Base-by-base conservation (phyloP, 30 jellyfish, hydroid and myxozoan species). In the Turritopsis dohrnii region DNA sequence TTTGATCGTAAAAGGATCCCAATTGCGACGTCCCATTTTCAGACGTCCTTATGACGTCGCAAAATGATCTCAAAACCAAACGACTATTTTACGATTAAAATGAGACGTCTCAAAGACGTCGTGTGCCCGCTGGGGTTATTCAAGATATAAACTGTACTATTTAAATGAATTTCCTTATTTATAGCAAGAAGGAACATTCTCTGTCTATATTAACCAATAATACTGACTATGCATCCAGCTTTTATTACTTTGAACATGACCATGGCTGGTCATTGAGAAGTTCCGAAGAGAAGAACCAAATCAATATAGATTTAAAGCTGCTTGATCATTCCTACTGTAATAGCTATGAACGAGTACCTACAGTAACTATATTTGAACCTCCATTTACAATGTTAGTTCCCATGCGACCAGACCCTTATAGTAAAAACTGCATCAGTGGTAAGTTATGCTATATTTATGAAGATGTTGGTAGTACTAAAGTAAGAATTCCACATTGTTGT, bases 321-420 rank as follows among this genome's bases (percentile, higher is more conserved):
- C 9, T 41, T 13, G 60, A 41, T 13, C 60, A 41, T 41, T 41
- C 60, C 5, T 41, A 41, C 60, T 41, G 60, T 41, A 5, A 41
- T 41, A 41, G 60, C 60, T 3, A 41, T 13, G 60, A 41, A 41
- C 60, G 5, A 41, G 60, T 41, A 41, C 13, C 60, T 0, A 69
- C 30, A 7, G 96, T 89, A 0, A 84, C 96, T 71, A 71, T 89
- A 52, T n/a, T 89, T 75, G 96, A 89, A 28, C 71, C 94, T 1
- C 96, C 96, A 5, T 89, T 84, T 29, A 89, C 94, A 52, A 84
- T 81, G 71, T 84, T 28, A 3, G 79, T 72, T 52, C 85, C 88
- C 83, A 53, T 83, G 75, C 28, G 21, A 18, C 72, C 72, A 71
- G 65, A 84, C 27, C 53, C 81, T 65, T 19, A 13, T 22, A 1